Evolutionary conservation across 2,888 invertebrate species (phyloP), one percentile per base, ranked within the genome.

Genomic region (Sceliomorpha sp.): DNA sequence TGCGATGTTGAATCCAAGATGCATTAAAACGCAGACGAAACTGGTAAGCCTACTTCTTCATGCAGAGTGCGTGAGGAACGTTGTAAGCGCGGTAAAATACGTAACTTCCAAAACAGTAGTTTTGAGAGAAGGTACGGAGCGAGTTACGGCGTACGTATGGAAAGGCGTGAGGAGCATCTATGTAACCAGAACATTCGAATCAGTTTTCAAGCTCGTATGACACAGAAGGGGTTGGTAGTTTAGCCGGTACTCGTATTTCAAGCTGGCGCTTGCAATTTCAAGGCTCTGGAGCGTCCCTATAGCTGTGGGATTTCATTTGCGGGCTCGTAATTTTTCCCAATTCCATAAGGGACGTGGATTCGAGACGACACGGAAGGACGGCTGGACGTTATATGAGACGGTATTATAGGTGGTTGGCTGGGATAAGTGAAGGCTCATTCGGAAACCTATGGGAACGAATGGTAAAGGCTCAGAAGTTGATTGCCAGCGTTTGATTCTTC

Each of bases 251-350:
- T 71, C 74, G 73, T 78, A 79, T 76, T 74, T 78, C 70, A 72
- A 58, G 34, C 55, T 31, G 48, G 29, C 45, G 73, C 67, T 42
- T 50, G 70, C 72, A 75, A 73, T 79, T 75, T 74, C 66, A 50
- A 39, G 45, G 51, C 26, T 32, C 27, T 32, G 32, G 55, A 26
- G 53, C 55, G 48, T 63, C 40, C 42, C 20, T 36, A 36, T 36
- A 53, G 42, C 62, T 20, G 27, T 63, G 32, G 68, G 72, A 77
- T 79, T 79, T 79, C 74, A 79, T 79, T 76, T 70, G 75, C 58
- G 70, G 68, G 58, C 66, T 68, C 79, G 72, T 79, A 78, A 79
- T 73, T 79, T 74, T 72, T 72, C 69, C 56, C 55, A 72, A 74
- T 74, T 78, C 68, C 72, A 74, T 73, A 64, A 71, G 67, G 55